phyloP scores from a whole-genome alignment of 2,888 invertebrate species.

The Thereva nobilitata region DNA sequence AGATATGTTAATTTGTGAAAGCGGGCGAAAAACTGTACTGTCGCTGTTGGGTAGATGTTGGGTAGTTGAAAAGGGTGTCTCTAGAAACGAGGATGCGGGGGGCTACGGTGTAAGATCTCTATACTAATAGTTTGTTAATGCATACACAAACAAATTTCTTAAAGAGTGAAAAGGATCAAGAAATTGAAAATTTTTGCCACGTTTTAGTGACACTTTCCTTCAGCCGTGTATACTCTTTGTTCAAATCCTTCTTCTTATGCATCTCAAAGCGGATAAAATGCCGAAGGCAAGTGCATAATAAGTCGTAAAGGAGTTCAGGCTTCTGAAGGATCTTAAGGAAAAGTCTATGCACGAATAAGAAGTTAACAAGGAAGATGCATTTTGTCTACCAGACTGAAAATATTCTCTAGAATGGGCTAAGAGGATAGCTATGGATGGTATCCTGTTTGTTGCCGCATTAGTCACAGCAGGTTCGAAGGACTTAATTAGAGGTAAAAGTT shows the following conservation, averaged over 20 bases:
- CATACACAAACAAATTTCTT: slow-evolving; percentile 19
- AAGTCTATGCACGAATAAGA: slow-evolving; percentile 18
- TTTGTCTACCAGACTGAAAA: no score
- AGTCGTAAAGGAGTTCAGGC: slow-evolving; percentile 14
- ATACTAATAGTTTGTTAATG: slow-evolving; percentile 37
- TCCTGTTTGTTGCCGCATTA: no score
- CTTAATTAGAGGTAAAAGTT: no score
- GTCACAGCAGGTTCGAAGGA: no score
- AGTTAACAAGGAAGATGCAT: not conserved
- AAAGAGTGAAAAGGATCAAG: not conserved
- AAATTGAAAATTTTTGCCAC: slow-evolving; percentile 32
- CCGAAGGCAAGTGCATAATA: slow-evolving; percentile 22
- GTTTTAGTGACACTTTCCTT: slow-evolving; percentile 29
- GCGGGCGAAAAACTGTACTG: no score
- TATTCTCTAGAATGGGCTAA: no score
- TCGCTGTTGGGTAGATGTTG: no score
- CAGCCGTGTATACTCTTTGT: not conserved
- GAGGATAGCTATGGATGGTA: no score
- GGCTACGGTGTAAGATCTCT: slow-evolving; percentile 5
- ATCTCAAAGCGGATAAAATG: not conserved
- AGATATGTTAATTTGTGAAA: no score
- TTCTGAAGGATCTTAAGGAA: slow-evolving; percentile 15
- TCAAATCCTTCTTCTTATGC: slow-evolving; percentile 1
- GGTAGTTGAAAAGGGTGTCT: no score
- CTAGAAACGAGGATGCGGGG: not conserved